phyloP scores from a whole-genome alignment of 2,797 vertebrate genomes.

The Aphelocoma californica region DNA sequence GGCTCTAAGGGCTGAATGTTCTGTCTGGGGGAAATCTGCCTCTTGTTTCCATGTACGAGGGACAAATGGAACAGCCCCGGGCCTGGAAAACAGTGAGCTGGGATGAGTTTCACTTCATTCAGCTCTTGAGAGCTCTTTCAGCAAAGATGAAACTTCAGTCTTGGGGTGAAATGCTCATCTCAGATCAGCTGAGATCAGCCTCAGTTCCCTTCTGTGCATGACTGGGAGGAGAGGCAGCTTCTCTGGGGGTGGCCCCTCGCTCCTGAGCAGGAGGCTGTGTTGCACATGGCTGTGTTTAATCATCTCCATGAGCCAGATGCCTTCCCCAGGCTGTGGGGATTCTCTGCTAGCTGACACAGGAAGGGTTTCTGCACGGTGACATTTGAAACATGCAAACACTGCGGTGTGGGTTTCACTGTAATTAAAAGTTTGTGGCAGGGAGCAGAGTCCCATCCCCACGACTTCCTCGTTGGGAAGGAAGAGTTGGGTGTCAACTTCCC shows the following conservation, averaged over 20 bases:
- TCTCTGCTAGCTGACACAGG: background rate
- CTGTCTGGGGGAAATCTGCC: background rate
- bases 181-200: background rate
- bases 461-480: background rate
- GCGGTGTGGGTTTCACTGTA: background rate
- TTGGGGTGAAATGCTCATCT: background rate
- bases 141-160: background rate
- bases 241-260: background rate
- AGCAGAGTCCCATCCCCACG: background rate
- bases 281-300: background rate
- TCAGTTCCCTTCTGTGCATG: background rate
- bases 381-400: background rate
- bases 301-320: background rate
- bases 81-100: background rate
- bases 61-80: background rate
- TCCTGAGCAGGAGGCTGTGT: background rate
- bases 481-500: background rate
- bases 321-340: background rate
- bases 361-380: background rate
- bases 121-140: background rate
- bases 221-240: background rate
- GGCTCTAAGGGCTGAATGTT: background rate
- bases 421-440: background rate
- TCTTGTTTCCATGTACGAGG: background rate
- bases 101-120: background rate